A percentile compares a stretch with the other conserved stretches of the same genome.
Evolutionary conservation across 64 coral and sea anemone species (phyloP).

Genomic region (Montipora cactus): DNA sequence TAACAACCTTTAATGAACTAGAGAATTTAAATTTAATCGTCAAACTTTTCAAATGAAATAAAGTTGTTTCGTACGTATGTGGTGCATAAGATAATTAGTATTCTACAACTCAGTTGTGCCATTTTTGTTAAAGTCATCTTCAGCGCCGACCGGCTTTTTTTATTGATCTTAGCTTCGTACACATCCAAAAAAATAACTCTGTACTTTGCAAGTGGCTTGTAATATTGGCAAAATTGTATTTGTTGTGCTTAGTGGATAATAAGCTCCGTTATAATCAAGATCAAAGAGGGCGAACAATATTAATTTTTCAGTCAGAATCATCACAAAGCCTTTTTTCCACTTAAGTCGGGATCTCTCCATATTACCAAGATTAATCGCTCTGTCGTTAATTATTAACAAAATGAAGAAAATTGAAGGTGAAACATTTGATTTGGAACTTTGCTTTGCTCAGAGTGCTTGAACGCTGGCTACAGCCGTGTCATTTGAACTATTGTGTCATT

Average conservation of each 20-base stretch:
- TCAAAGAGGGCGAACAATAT: conserved; percentile 28
- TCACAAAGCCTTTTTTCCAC: background rate
- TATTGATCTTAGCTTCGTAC: background rate
- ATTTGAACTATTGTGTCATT: too few species aligned
- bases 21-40: conserved; percentile 36
- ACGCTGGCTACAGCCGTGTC: too few species aligned
- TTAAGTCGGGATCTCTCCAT: background rate
- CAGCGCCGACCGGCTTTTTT: background rate
- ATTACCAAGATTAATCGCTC: background rate
- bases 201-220: background rate
- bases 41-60: conserved; percentile 37
- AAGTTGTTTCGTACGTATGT: conserved; percentile 14
- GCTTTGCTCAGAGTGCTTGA: too few species aligned
- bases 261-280: conserved; percentile 25
- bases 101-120: background rate
- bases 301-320: conserved; percentile 18
- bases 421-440: too few species aligned
- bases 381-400: background rate
- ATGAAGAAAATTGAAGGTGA: background rate
- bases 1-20: conserved; percentile 40
- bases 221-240: background rate
- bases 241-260: conserved; percentile 29
- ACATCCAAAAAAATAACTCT: background rate
- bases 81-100: conserved; percentile 23
- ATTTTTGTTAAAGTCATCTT: background rate